Evolutionary conservation across 2,888 invertebrate genomes (phyloP).

Genomic region (Beris chalybata): DNA sequence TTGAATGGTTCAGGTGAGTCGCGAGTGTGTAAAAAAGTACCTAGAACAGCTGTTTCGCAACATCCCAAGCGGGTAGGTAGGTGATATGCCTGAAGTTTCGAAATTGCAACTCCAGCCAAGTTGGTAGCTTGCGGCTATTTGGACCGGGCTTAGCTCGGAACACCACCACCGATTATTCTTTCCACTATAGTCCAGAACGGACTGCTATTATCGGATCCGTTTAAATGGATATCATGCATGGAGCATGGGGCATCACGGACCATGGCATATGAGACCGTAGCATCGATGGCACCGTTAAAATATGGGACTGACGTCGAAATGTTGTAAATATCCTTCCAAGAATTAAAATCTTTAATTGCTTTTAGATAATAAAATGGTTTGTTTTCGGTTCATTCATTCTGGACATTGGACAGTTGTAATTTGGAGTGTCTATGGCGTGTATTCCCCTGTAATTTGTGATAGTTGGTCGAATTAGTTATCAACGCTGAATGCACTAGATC

Average conservation of each 20-base stretch:
- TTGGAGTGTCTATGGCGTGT: constrained; percentile 1
- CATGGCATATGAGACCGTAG: too few relatives aligned
- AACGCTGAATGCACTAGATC: too few relatives aligned
- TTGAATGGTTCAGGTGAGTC: constrained; percentile 1
- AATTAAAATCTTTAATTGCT: constrained; percentile 26
- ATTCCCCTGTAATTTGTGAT: too few relatives aligned
- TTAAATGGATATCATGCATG: constrained; percentile 27
- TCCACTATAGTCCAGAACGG: constrained; percentile 20
- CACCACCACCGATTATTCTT: constrained; percentile 14
- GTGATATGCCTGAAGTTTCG: constrained; percentile 1
- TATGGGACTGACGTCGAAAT: constrained; percentile 25
- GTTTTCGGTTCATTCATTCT: constrained; percentile 9
- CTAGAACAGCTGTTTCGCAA: constrained; percentile 16
- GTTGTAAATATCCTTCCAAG: constrained; percentile 23
- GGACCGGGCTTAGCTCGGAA: constrained; percentile 1
- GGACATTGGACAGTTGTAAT: constrained; percentile 20
- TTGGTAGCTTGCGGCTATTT: constrained; percentile 17
- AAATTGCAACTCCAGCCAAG: constrained; percentile 9
- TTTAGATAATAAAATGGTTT: constrained; percentile 20
- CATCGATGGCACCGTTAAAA: constrained; percentile 7
- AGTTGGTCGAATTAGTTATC: too few relatives aligned
- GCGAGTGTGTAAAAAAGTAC: constrained; percentile 15
- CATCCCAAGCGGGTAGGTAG: neutral
- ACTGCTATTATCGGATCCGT: constrained; percentile 26
- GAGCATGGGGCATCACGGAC: neutral